Base-by-base conservation (phyloP, 2,888 invertebrate species). In the Meteorus cinctellus region DNA sequence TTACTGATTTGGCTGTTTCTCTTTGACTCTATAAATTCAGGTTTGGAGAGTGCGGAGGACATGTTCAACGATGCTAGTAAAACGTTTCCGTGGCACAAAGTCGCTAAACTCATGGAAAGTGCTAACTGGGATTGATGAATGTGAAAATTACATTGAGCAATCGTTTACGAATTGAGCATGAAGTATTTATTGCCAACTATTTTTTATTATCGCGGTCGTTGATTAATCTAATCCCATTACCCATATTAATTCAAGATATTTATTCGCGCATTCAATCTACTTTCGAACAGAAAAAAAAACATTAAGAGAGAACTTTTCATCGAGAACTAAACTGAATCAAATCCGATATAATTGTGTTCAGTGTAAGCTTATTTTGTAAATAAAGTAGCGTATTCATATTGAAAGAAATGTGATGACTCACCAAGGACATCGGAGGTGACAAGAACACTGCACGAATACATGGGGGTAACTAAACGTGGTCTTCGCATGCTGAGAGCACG, bases 381-480 rank as follows among this genome's bases (percentile, higher is more conserved):
- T 65, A 65, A 65, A 65, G 8, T 24, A 65, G 55, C 24, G 10
- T 55, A 55, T 24, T 12, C 55, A 55, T 55, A 55, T 24, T 55
- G n/a, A 19, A 67, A 55, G 16, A 19, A 59, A 31, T 36, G 27
- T 29, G 2, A 72, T 19, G n/a, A 93, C 95, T 94, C 90, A 95
- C 97, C 97, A 86, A 97, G 91, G 80, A 96, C 96, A 90, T 97
- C 96, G 48, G 95, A 94, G 84, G 95, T 95, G 34, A 96, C 96
- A 78, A 95, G 93, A 78, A 98, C 96, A 83, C 93, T 94, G 88
- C 94, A 94, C 66, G 91, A 92, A 88, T 97, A 99, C 96, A 99
- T 98, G 4, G 99, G 98, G 1, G 96, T 96, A 92, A 99, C 96
- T 34, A 99, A 90, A 67, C 98, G 92, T 86, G 97, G 97, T 0